Conservation (phyloP, 2,113 vertebrate species). For the Cryptomyrus ogoouensis region DNA sequence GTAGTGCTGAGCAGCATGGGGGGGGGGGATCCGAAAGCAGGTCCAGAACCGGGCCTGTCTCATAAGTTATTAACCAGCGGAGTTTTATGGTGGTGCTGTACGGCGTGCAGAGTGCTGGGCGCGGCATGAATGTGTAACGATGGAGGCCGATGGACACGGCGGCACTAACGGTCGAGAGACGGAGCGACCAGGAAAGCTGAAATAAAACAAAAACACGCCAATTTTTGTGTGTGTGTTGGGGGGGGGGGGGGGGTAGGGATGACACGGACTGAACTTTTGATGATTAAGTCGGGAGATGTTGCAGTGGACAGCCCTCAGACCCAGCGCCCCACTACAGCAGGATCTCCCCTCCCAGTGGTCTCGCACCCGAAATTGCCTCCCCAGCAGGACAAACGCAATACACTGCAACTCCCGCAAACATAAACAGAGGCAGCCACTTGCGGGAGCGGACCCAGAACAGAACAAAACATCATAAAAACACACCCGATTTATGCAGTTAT, state of each 20-base stretch:
- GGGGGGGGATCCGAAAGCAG: not conserved
- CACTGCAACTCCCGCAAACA: not conserved
- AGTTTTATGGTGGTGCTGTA: not conserved
- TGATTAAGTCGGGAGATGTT: not conserved
- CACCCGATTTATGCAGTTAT: not conserved
- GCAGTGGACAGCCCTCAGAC: not conserved
- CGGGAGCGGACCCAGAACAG: not conserved
- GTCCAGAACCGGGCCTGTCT: not conserved
- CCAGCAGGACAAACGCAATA: not conserved
- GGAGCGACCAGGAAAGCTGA: not conserved
- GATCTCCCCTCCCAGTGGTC: not conserved
- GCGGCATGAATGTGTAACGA: not conserved
- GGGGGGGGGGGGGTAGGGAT: not conserved
- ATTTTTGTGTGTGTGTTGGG: not conserved
- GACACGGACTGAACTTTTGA: not conserved
- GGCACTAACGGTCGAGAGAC: not conserved
- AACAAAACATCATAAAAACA: too few relatives aligned
- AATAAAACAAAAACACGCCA: not conserved
- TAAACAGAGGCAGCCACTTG: not conserved
- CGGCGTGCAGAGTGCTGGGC: not conserved
- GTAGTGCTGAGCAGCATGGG: not conserved
- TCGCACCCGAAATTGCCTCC: not conserved
- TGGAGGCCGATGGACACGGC: not conserved
- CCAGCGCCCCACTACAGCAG: not conserved
- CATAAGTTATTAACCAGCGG: slow-evolving; percentile 10